phyloP scores from a whole-genome alignment of 1,140 invertebrate genomes.

The Melipona quadrifasciata region DNA sequence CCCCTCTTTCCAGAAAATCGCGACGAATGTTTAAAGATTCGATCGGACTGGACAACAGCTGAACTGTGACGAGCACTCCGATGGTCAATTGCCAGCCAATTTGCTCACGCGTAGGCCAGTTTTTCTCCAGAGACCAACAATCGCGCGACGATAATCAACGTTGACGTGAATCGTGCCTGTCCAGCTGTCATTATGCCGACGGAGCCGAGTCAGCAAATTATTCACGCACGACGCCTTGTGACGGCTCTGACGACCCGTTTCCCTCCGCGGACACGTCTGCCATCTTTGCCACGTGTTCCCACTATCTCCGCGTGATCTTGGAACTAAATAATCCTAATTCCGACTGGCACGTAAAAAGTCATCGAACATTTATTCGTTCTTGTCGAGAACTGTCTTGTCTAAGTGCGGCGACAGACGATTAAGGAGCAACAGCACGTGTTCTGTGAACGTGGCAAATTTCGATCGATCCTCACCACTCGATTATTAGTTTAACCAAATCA shows the following conservation, averaged over 20 bases:
- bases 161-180: slow-evolving; percentile 42
- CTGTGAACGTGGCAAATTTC: neutral
- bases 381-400: neutral
- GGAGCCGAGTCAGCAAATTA: slow-evolving; percentile 62
- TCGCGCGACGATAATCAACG: slow-evolving; percentile 23
- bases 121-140: slow-evolving; percentile 31
- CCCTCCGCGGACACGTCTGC: slow-evolving; percentile 40
- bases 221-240: slow-evolving; percentile 48
- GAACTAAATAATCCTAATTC: slow-evolving; percentile 19
- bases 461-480: neutral
- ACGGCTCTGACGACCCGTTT: slow-evolving; percentile 56
- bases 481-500: neutral
- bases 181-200: slow-evolving; percentile 51
- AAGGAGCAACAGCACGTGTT: neutral
- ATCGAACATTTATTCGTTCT: neutral
- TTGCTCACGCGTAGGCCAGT: neutral
- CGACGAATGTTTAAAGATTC: too few species aligned
- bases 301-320: slow-evolving; percentile 46
- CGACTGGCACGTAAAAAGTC: neutral
- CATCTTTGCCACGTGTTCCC: slow-evolving; percentile 20
- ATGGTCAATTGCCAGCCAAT: neutral
- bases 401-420: neutral
- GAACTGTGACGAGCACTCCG: too few species aligned
- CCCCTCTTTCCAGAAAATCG: too few species aligned
- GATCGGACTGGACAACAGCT: too few species aligned